Evolutionary conservation across 2,888 invertebrate genomes (phyloP).

Genomic region (Idaea straminata): DNA sequence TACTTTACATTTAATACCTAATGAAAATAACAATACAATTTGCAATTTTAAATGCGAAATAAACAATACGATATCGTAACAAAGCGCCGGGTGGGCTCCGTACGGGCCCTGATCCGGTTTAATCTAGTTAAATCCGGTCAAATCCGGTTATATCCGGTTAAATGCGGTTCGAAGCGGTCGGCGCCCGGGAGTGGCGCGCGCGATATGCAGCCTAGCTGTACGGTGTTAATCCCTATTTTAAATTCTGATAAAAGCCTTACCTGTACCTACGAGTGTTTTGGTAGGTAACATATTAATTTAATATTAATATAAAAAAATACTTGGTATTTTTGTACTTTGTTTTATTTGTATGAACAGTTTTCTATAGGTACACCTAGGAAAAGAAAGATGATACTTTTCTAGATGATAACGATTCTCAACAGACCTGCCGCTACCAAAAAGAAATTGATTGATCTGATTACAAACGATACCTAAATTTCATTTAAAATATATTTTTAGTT

Average conservation of each 20-base stretch:
- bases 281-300: not conserved
- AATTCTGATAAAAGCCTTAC: slow-evolving; percentile 73
- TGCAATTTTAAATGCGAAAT: slow-evolving; percentile 64
- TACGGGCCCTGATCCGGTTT: slow-evolving; percentile 43
- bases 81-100: slow-evolving; percentile 53
- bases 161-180: not conserved
- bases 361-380: too few species aligned
- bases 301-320: not conserved
- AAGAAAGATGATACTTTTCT: too few species aligned
- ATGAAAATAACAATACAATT: slow-evolving; percentile 54
- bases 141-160: slow-evolving; percentile 46
- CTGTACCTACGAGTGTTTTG: slow-evolving; percentile 40
- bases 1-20: slow-evolving; percentile 20
- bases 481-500: too few species aligned
- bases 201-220: slow-evolving; percentile 64
- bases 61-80: slow-evolving; percentile 73
- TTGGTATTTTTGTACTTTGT: not conserved
- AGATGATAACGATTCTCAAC: too few species aligned
- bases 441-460: too few species aligned
- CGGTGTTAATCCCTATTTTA: slow-evolving; percentile 77
- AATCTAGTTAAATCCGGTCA: slow-evolving; percentile 63
- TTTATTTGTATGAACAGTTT: too few species aligned
- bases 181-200: slow-evolving; percentile 49
- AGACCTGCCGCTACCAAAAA: too few species aligned
- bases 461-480: not conserved